A percentile compares a stretch with the other conserved stretches of the same genome.
phyloP scores from a whole-genome alignment of 2,888 invertebrate genomes.

The Tachina fera region DNA sequence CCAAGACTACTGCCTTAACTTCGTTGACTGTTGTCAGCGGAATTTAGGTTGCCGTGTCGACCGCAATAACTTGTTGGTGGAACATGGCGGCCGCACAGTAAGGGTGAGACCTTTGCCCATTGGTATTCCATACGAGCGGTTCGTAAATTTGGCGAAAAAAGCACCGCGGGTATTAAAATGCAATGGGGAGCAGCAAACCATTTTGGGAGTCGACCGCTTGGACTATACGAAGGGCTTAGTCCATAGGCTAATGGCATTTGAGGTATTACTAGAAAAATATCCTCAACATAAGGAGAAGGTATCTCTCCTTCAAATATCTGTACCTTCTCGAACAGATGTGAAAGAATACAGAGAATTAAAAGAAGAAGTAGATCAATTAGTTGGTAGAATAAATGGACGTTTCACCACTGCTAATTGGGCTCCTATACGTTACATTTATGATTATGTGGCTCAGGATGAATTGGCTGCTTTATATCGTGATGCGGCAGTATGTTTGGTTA shows the following conservation, averaged over 20 bases:
- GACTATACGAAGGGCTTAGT: conserved; percentile 96
- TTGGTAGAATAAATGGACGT: conserved; percentile 92
- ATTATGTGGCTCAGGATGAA: conserved; percentile 93
- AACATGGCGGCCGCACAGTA: conserved; percentile 93
- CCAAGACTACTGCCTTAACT: conserved; percentile 94
- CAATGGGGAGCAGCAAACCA: conserved; percentile 89
- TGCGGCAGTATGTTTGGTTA: conserved; percentile 93
- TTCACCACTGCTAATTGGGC: conserved; percentile 97
- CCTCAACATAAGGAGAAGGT: conserved; percentile 94
- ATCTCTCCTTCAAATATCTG: conserved; percentile 91
- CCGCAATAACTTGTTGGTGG: conserved; percentile 92
- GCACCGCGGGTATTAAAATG: conserved; percentile 88
- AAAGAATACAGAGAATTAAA: conserved; percentile 95
- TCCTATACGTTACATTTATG: conserved; percentile 93
- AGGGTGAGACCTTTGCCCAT: conserved; percentile 93
- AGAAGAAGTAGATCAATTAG: conserved; percentile 94
- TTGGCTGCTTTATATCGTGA: conserved; percentile 94
- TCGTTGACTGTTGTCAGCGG: conserved; percentile 95
- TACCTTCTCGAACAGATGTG: conserved; percentile 94
- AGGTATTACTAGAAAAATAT: conserved; percentile 90
- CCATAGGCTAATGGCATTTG: conserved; percentile 92
- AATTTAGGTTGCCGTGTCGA: conserved; percentile 94
- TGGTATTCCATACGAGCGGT: conserved; percentile 94
- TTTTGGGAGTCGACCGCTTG: conserved; percentile 93
- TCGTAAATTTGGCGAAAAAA: conserved; percentile 90